A percentile compares a stretch with the other conserved stretches of the same genome.
phyloP scores from a whole-genome alignment of 2,113 vertebrate species.

The Otus sunia region DNA sequence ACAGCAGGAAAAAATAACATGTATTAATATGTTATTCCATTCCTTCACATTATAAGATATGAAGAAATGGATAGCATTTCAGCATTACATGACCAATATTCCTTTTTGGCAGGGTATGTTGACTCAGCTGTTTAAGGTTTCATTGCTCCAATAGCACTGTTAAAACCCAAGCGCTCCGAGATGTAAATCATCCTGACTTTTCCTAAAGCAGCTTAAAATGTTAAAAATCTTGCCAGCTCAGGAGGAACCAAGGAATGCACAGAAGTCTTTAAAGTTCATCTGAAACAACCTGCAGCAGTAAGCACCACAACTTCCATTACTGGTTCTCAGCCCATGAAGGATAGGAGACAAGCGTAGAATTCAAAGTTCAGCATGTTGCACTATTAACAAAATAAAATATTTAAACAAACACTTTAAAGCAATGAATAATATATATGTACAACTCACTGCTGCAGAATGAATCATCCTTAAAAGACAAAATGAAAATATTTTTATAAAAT shows the following conservation, averaged over 20 bases:
- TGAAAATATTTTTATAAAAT: conserved; percentile 21
- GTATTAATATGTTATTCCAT: neutral
- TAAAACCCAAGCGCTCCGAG: neutral
- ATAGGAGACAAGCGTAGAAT: neutral
- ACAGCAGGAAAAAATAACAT: neutral
- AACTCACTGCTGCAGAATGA: conserved; percentile 49
- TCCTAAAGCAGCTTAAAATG: neutral
- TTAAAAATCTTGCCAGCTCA: neutral
- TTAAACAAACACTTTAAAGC: conserved; percentile 62
- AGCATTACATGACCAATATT: neutral
- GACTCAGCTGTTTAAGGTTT: neutral
- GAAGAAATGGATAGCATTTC: neutral
- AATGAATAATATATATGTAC: conserved; percentile 72
- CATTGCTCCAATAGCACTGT: neutral
- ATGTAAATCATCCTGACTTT: neutral
- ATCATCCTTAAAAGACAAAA: conserved; percentile 48
- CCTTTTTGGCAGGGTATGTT: neutral
- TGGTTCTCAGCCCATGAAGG: conserved; percentile 20
- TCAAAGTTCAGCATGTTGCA: conserved; percentile 55
- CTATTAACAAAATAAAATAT: conserved; percentile 71
- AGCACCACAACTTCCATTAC: neutral
- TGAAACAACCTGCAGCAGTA: conserved; percentile 19
- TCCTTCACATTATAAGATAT: neutral
- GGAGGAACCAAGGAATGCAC: neutral
- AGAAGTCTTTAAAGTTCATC: conserved; percentile 27